These are phyloP conservation scores for Typhlichthys subterraneus DNA, from an alignment of 2,797 vertebrate genomes.

Conservation along the genomic window DNA sequence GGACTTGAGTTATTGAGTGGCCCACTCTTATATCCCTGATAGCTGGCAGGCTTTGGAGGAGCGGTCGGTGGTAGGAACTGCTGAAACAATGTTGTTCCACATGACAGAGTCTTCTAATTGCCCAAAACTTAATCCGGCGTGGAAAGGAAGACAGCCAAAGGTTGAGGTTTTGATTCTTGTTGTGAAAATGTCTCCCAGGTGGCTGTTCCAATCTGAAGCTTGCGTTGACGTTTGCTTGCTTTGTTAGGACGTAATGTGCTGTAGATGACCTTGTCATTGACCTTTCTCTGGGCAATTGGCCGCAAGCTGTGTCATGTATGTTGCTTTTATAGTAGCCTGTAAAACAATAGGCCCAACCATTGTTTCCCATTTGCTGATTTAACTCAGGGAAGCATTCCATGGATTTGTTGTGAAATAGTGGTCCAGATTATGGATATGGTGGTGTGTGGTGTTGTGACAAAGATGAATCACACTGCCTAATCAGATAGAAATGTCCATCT, in stretches of 20 bases:
- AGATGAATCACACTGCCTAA: constrained; percentile 3
- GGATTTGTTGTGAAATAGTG: too few relatives aligned
- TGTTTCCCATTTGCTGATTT: too few relatives aligned
- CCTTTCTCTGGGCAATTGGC: constrained; percentile 22
- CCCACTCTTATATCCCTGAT: constrained; percentile 27
- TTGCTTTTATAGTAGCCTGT: constrained; percentile 12
- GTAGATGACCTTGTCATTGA: constrained; percentile 57
- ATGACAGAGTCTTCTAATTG: constrained; percentile 73
- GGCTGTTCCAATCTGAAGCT: constrained; percentile 36
- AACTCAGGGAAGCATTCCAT: too few relatives aligned
- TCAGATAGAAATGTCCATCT: neutral
- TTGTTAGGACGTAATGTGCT: neutral
- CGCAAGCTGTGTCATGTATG: constrained; percentile 7
- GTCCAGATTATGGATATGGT: too few relatives aligned
- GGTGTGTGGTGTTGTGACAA: neutral
- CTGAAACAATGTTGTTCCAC: constrained; percentile 69
- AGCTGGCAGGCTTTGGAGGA: constrained; percentile 61
- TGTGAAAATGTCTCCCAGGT: constrained; percentile 48
- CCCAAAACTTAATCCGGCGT: constrained; percentile 58
- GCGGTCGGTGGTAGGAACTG: constrained; percentile 58
- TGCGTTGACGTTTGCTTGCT: constrained; percentile 9
- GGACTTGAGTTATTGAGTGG: constrained; percentile 33
- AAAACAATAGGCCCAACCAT: neutral
- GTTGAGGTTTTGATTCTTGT: constrained; percentile 26
- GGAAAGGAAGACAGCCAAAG: constrained; percentile 39